Conservation (phyloP, 1,140 invertebrate species). For the Papilio dardanus region DNA sequence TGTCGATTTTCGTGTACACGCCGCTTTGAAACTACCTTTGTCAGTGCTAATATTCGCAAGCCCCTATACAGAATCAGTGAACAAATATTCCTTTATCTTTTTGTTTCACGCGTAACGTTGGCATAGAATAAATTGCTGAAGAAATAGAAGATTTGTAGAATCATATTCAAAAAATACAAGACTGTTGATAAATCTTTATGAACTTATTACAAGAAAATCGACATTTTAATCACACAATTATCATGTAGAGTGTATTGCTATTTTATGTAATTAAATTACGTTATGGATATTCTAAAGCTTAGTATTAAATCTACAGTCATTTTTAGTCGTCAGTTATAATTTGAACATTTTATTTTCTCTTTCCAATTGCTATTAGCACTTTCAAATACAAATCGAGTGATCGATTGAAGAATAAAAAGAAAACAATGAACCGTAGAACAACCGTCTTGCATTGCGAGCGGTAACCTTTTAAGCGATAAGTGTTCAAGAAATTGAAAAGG, state of each 20-base stretch:
- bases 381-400: background rate
- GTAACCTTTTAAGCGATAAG: slow-evolving; percentile 49
- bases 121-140: background rate
- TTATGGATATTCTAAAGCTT: background rate
- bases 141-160: background rate
- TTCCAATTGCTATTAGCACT: background rate
- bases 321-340: background rate
- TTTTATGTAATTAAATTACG: background rate
- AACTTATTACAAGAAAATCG: background rate
- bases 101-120: background rate
- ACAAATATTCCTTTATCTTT: slow-evolving; percentile 8
- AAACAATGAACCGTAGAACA: slow-evolving; percentile 14
- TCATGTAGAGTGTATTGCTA: background rate
- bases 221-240: background rate
- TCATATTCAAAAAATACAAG: background rate
- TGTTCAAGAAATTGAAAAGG: slow-evolving; percentile 67
- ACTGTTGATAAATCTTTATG: background rate
- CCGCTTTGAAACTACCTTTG: slow-evolving; percentile 28
- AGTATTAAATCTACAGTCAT: background rate
- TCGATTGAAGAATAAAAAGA: slow-evolving; percentile 6
- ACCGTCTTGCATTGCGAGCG: slow-evolving; percentile 10
- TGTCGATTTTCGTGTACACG: slow-evolving; percentile 24
- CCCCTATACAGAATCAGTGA: slow-evolving; percentile 7
- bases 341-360: background rate
- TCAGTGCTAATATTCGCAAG: slow-evolving; percentile 13